Conservation (phyloP, 64 coral and sea anemone species). For the Anthopleura sola region DNA sequence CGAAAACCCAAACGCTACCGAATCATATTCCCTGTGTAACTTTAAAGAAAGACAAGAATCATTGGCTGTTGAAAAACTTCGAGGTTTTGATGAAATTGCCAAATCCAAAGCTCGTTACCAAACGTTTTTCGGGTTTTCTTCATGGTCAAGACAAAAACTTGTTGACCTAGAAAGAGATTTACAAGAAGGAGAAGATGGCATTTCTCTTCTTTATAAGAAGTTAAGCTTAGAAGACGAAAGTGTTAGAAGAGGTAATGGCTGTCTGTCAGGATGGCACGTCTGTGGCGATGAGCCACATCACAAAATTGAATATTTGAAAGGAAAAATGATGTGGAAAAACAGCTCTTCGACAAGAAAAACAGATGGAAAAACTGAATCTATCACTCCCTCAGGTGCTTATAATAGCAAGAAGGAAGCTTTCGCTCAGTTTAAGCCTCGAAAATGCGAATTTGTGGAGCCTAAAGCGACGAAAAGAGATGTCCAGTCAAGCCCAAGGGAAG, state of each 20-base stretch:
- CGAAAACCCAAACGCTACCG: not conserved
- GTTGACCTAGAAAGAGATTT: not conserved
- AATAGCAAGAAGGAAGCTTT: not conserved
- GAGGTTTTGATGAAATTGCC: constrained; percentile 7
- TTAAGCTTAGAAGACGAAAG: constrained; percentile 36
- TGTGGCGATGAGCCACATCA: not conserved
- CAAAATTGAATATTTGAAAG: constrained; percentile 2
- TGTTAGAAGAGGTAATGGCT: not conserved
- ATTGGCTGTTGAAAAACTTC: constrained; percentile 26
- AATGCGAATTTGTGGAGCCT: not conserved
- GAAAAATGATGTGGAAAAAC: not conserved
- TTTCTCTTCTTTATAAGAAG: constrained; percentile 24
- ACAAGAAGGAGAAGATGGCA: constrained; percentile 27
- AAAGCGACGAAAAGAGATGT: not conserved
- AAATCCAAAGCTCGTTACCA: not conserved
- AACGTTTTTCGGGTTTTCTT: not conserved
- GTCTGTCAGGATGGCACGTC: not conserved
- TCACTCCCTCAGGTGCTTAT: not conserved
- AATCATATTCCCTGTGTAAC: constrained; percentile 18
- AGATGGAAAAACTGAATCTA: not conserved
- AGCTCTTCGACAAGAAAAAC: not conserved
- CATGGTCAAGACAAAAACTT: not conserved
- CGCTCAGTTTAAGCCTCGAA: not conserved
- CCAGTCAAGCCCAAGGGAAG: not conserved
- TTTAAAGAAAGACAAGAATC: constrained; percentile 36